phyloP scores from a whole-genome alignment of 2,888 invertebrate species.

The Trimorus sp. region DNA sequence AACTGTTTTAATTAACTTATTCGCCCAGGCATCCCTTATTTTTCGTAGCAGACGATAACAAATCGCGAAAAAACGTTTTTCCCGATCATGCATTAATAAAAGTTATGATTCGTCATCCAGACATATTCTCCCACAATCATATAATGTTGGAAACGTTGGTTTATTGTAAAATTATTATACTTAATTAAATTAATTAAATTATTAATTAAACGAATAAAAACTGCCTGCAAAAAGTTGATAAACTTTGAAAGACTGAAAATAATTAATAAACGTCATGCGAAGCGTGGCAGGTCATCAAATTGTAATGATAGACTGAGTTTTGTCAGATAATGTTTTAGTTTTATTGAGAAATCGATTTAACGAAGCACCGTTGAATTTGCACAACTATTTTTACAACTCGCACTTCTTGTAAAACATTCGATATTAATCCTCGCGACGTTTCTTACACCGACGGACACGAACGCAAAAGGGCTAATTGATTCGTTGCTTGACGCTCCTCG shows the following conservation, averaged over 20 bases:
- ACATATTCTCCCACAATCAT: no score
- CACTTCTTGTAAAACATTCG: conserved; percentile 62
- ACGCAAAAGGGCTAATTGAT: conserved; percentile 34
- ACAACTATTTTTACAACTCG: conserved; percentile 54
- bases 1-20: no score
- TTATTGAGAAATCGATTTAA: conserved; percentile 65
- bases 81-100: no score
- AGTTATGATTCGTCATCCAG: no score
- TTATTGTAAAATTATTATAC: no score
- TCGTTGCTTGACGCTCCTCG: conserved; percentile 38
- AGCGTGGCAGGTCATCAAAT: conserved; percentile 1
- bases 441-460: conserved; percentile 34
- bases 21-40: no score
- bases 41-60: no score
- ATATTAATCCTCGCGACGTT: conserved; percentile 49
- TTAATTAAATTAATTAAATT: no score
- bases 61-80: no score
- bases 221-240: no score
- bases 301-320: conserved; percentile 1
- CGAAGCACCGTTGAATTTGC: conserved; percentile 67
- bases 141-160: no score
- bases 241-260: background rate
- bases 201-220: no score
- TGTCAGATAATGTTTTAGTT: conserved; percentile 52
- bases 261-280: background rate